phyloP scores from a whole-genome alignment of 2,888 invertebrate genomes.

The Smittia aterrima region DNA sequence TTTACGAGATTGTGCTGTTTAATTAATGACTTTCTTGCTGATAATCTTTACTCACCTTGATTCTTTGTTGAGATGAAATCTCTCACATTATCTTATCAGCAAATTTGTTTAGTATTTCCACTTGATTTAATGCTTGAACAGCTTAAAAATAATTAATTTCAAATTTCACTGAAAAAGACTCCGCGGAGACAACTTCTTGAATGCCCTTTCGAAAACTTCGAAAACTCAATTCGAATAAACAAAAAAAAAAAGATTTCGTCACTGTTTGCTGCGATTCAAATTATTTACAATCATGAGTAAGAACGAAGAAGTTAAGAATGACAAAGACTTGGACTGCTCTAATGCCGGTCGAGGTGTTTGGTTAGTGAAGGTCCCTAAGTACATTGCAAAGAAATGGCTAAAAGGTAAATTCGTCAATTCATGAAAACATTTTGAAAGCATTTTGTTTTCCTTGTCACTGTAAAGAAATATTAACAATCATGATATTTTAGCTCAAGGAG shows the following conservation, averaged over 20 bases:
- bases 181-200: no score
- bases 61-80: no score
- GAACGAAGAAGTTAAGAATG: neutral
- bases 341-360: constrained; percentile 91
- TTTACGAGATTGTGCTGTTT: neutral
- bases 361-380: constrained; percentile 96
- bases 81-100: no score
- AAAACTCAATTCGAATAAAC: neutral
- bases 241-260: neutral
- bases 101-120: no score
- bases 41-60: no score
- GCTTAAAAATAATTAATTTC: no score
- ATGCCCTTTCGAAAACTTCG: neutral
- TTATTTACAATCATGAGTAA: no score
- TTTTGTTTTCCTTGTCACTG: neutral
- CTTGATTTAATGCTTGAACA: no score
- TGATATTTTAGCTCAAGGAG: constrained; percentile 67
- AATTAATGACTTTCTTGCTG: no score
- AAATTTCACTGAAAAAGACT: no score
- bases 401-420: no score
- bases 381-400: constrained; percentile 93
- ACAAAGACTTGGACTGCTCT: constrained; percentile 77
- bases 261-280: neutral
- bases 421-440: neutral
- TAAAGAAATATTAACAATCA: no score